Conservation (phyloP, 2,113 vertebrate species). For the Myiagra hebetior region DNA sequence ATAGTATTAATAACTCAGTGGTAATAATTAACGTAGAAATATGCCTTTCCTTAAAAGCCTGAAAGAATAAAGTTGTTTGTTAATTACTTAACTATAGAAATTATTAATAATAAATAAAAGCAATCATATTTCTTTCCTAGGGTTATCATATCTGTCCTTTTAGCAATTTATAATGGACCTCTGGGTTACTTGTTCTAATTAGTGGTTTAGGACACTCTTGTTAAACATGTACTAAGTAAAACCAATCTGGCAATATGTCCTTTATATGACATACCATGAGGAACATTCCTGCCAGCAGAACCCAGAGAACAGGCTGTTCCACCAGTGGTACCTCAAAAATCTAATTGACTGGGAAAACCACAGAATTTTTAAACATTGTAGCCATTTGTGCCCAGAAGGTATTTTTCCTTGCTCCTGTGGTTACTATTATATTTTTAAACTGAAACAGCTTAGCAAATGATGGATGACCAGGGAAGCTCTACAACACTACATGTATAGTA, state of each 20-base stretch:
- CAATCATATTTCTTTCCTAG: constrained; percentile 13
- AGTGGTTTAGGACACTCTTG: neutral
- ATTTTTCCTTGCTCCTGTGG: neutral
- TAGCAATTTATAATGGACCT: constrained; percentile 13
- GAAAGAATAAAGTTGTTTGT: constrained; percentile 32
- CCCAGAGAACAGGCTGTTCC: neutral
- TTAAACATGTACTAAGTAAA: neutral
- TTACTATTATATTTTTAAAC: neutral
- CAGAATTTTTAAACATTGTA: neutral
- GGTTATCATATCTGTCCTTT: neutral
- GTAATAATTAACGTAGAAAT: constrained; percentile 15
- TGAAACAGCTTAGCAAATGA: neutral
- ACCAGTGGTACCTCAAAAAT: neutral
- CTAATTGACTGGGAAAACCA: neutral
- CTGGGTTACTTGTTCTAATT: constrained; percentile 28
- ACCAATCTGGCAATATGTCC: neutral
- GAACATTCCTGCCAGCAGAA: neutral
- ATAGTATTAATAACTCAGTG: neutral
- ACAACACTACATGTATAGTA: fast-evolving
- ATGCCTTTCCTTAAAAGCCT: neutral
- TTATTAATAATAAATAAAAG: constrained; percentile 58
- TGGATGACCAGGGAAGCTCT: neutral
- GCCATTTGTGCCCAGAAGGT: neutral
- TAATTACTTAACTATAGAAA: constrained; percentile 39
- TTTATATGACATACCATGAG: neutral